Base-by-base conservation (phyloP, 2,113 vertebrate species). In the Eptesicus fuscus region DNA sequence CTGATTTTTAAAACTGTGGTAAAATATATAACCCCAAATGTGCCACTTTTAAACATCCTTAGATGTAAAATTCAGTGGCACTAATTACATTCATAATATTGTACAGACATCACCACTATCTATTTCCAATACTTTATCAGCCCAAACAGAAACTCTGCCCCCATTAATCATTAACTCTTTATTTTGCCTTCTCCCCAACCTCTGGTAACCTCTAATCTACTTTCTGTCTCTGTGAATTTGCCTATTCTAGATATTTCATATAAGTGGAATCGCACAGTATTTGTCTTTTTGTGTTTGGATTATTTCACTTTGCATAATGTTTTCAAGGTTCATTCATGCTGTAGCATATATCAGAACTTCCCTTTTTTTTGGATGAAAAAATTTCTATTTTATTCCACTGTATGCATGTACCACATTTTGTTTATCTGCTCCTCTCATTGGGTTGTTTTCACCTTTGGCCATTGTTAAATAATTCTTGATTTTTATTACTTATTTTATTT, bases 401-500 rank as follows among this genome's bases (percentile, higher is more conserved):
- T 65, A 28, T 69, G 30, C 59, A 63, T 44, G 20, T 37, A 84
- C 11, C 25, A 56, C 20, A 44, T 30, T 78, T 83, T 44, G 37
- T 67, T 83, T 22, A 85, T 20, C 65, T 90, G 65, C 49, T 83
- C 30, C 37, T 85, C 25, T 49, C 10, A 7, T 12, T n/a, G 28
- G 17, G 37, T 49, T 87, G 44, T 83, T 95, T 77, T 63, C 20
- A 91, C 32, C 25, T 83, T 96, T n/a, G 28, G 67, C 49, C 13
- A 44, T 0, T 56, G 35, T 56, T 13, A 87, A 91, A 85, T 12
- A 70, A 92, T 61, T 88, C 23, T 69, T 67, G 53, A 44, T 53
- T 91, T 93, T 49, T 67, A 77, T 10, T 25, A 16, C 25, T 78
- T 76, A 51, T 80, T 91, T 96, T 89, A 53, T 90, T 92, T 49